A percentile compares a stretch with the other conserved stretches of the same genome.
These are phyloP conservation scores for Caenorhabditis macrosperma DNA, from an alignment of 2,888 invertebrate species.

Conservation along the genomic window DNA sequence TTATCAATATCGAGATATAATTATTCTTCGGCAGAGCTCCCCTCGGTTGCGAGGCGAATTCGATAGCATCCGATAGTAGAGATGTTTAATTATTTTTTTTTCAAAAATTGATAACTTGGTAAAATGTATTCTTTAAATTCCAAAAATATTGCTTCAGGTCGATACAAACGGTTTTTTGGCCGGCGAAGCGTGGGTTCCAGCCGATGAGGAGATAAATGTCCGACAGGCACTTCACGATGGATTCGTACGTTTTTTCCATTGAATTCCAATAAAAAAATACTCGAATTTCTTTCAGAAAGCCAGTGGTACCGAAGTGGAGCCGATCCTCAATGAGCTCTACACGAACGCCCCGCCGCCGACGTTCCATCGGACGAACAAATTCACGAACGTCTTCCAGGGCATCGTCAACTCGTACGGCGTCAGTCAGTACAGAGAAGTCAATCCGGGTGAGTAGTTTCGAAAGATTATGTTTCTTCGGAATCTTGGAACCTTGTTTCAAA, in stretches of 20 bases:
- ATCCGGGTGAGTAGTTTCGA: slow-evolving; percentile 86
- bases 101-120: too few relatives aligned
- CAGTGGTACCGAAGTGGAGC: slow-evolving; percentile 93
- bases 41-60: too few relatives aligned
- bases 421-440: slow-evolving; percentile 95
- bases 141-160: too few relatives aligned
- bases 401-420: slow-evolving; percentile 97
- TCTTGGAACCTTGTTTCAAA: too few relatives aligned
- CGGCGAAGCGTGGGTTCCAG: slow-evolving; percentile 97
- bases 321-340: slow-evolving; percentile 95
- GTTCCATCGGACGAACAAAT: slow-evolving; percentile 95
- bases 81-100: too few relatives aligned
- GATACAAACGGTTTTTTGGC: slow-evolving; percentile 99
- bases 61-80: too few relatives aligned
- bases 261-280: too few relatives aligned
- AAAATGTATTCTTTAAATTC: too few relatives aligned
- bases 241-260: slow-evolving; percentile 86
- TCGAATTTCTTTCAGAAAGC: slow-evolving; percentile 83
- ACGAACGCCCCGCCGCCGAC: slow-evolving; percentile 92
- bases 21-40: too few relatives aligned
- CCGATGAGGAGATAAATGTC: slow-evolving; percentile 90
- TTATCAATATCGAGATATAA: too few relatives aligned
- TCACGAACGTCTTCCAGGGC: slow-evolving; percentile 94
- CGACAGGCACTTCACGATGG: slow-evolving; percentile 92
- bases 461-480: too few relatives aligned